Base-by-base conservation (phyloP, 1,140 invertebrate genomes). In the Drosophila eugracilis region DNA sequence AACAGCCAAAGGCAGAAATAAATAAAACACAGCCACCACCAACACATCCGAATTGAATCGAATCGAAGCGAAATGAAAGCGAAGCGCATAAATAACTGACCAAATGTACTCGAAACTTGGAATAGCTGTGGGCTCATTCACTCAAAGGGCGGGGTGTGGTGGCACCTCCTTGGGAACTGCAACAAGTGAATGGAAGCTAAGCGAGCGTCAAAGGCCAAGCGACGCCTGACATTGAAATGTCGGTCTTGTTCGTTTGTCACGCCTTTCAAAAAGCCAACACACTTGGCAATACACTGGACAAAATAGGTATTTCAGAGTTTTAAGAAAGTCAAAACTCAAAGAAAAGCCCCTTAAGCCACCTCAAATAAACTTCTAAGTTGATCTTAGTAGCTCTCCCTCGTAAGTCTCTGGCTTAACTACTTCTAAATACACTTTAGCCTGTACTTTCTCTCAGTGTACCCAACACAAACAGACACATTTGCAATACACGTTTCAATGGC, bases 121-220 rank as follows among this genome's bases (percentile, higher is more conserved):
- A 78, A 76, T 45, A 48, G 39, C 30, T 39, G 36, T 17, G 60
- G 22, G 41, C 49, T 49, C 21, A 41, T 48, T 12, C 21, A 52
- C 52, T 47, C 30, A 47, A 47, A 32, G 19, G 49, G 44, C 7
- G 10, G 17, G 1, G 21, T 0, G 7, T 15, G 4, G 41, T 15
- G 21, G 5, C 7, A 9, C 17, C 10, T 47, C 70, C 49, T 75
- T 63, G 50, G 44, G 41, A 54, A 39, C 59, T 88, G 81, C 81
- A 88, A 85, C 83, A 88, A 88, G 79, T 85, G 81, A 85, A 88
- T 85, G 83, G 76, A 78, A 75, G 67, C 59, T 66, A 85, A 85
- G 81, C 78, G 73, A 71, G 77, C 81, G 65, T 55, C 72, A 75
- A 75, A 75, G 71, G 71, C 52, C 65, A 53, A 78, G 42, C 75